Evolutionary conservation across 2,797 vertebrate species (phyloP), one percentile per base, ranked within the genome.

Genomic region (Streptopelia turtur): DNA sequence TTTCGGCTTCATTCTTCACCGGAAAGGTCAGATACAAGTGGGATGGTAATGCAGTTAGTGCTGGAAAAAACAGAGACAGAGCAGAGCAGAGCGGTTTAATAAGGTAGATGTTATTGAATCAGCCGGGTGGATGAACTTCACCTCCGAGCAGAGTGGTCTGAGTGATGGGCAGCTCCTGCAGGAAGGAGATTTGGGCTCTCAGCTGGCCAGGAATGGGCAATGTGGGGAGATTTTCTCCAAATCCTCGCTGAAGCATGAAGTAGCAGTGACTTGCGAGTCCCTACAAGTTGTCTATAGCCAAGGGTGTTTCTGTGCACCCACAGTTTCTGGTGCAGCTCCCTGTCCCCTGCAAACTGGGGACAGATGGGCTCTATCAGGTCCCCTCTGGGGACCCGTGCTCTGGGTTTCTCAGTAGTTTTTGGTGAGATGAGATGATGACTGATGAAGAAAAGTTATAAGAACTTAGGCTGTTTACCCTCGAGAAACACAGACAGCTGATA

Each of bases 21-120:
- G 8, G 88, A 88, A 91, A 64, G 92, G 75, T 94, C 64, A 74
- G 87, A 76, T 84, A 59, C 1, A 45, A 81, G 90, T 0, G 0
- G 82, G 75, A 13, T 31, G 86, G 49, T 95, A 93, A 94, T 80
- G 85, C 35, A 71, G 88, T 93, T 96, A 95, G 39, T 3, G 85
- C 85, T 93, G 88, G 92, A 68, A 65, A 92, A 94, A 96, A 88
- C 4, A 78, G 85, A 96, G 92, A 15, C 76, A 91, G 92, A 90
- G 90, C 61, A 45, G 83, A 41, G 25, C 3, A 3, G 60, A 28
- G 85, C 4, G 60, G 39, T 63, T 91, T 90, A 93, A 83, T 83
- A 16, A 83, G 64, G 61, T 6, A 23, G 74, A 49, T 16, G 60
- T 81, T 64, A 90, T 71, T 86, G 57, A 94, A 90, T 93, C 90